Evolutionary conservation across 2,113 vertebrate genomes (phyloP).

Genomic region (Aspidoscelis tigris): DNA sequence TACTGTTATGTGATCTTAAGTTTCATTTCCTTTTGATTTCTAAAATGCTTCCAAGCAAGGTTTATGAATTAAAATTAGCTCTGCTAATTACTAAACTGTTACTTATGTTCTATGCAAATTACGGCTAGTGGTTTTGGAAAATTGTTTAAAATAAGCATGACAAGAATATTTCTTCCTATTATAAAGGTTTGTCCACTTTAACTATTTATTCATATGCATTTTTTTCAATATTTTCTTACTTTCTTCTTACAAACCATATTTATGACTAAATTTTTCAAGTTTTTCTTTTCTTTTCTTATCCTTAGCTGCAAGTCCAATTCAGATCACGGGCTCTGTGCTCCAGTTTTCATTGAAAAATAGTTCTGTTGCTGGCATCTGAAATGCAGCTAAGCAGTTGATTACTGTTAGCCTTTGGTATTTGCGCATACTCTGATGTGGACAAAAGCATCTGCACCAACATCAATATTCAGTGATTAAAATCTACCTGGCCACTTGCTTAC

Average conservation of each 20-base stretch:
- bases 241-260: not conserved
- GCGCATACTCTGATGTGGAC: too few species aligned
- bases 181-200: not conserved
- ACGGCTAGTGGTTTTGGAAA: not conserved
- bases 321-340: too few species aligned
- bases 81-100: not conserved
- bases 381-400: too few species aligned
- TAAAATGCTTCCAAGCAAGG: not conserved
- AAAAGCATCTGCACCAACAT: too few species aligned
- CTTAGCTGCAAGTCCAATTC: too few species aligned
- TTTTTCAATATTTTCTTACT: not conserved
- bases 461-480: too few species aligned
- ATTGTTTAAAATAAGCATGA: not conserved
- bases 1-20: not conserved
- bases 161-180: not conserved
- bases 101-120: not conserved
- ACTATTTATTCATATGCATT: not conserved
- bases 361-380: too few species aligned
- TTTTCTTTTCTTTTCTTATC: too few species aligned
- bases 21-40: not conserved
- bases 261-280: too few species aligned
- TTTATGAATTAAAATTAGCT: not conserved
- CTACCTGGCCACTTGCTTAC: too few species aligned
- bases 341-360: too few species aligned
- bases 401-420: too few species aligned